These are phyloP conservation scores for Idaea biselata DNA, from an alignment of 2,888 invertebrate species.

Conservation along the genomic window DNA sequence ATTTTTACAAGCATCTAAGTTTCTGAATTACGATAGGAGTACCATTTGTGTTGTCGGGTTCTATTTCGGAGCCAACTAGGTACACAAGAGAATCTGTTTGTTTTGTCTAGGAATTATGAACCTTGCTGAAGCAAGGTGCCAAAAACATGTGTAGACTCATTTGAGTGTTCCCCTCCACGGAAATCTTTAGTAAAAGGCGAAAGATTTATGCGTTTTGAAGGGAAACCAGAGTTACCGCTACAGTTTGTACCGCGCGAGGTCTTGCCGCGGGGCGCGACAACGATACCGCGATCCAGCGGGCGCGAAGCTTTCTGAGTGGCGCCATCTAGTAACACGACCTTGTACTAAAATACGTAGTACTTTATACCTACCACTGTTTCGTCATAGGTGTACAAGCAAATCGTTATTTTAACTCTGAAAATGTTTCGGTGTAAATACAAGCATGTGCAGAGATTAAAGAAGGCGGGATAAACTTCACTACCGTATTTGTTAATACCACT, in stretches of 20 bases:
- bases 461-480: no score
- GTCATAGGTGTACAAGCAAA: not conserved
- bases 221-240: slow-evolving; percentile 79
- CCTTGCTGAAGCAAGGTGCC: not conserved
- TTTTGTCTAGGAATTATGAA: not conserved
- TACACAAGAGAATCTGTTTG: no score
- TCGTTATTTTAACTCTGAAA: no score
- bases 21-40: no score
- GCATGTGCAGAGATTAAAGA: no score
- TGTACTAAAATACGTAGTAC: not conserved
- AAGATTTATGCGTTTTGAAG: slow-evolving; percentile 87
- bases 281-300: not conserved
- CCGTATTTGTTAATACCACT: no score
- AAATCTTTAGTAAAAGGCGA: slow-evolving; percentile 91
- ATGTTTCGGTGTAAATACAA: no score
- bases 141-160: slow-evolving; percentile 79
- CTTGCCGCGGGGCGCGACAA: not conserved
- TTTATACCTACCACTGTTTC: not conserved
- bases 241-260: not conserved
- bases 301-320: not conserved
- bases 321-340: not conserved
- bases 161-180: slow-evolving; percentile 87
- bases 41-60: no score
- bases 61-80: no score
- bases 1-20: no score